Conservation (phyloP, 2,113 vertebrate genomes). For the Gymnogyps californianus region DNA sequence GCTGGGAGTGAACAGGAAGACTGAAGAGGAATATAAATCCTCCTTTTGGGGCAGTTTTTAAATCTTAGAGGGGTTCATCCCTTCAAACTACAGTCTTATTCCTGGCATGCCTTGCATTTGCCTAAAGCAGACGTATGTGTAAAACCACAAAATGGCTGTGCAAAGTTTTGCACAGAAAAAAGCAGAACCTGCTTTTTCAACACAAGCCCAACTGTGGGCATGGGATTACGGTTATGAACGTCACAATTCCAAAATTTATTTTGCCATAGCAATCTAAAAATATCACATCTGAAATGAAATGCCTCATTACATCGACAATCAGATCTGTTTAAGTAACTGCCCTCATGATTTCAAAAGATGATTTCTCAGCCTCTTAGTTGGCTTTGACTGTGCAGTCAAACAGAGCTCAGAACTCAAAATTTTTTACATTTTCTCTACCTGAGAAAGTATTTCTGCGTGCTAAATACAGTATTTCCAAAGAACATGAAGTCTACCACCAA, state of each 20-base stretch:
- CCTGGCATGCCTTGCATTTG: not conserved
- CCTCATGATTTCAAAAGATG: not conserved
- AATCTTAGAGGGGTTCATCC: not conserved
- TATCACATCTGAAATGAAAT: not conserved
- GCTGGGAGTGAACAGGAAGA: not conserved
- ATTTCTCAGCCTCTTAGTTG: not conserved
- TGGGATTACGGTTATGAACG: not conserved
- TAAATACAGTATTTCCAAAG: not conserved
- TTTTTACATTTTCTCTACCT: not conserved
- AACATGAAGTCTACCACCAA: not conserved
- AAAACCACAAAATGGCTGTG: not conserved
- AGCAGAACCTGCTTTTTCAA: not conserved
- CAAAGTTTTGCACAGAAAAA: not conserved
- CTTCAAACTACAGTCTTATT: not conserved
- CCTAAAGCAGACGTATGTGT: not conserved
- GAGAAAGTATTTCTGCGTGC: not conserved
- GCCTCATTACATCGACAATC: not conserved
- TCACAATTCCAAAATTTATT: not conserved
- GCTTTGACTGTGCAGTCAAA: not conserved
- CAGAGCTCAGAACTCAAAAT: not conserved
- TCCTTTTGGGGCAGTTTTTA: not conserved
- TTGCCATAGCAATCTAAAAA: not conserved
- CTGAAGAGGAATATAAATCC: not conserved
- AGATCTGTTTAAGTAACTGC: not conserved
- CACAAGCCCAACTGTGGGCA: not conserved